These are phyloP conservation scores for Harpalus rubripes DNA, from an alignment of 2,888 invertebrate species.

Conservation along the genomic window DNA sequence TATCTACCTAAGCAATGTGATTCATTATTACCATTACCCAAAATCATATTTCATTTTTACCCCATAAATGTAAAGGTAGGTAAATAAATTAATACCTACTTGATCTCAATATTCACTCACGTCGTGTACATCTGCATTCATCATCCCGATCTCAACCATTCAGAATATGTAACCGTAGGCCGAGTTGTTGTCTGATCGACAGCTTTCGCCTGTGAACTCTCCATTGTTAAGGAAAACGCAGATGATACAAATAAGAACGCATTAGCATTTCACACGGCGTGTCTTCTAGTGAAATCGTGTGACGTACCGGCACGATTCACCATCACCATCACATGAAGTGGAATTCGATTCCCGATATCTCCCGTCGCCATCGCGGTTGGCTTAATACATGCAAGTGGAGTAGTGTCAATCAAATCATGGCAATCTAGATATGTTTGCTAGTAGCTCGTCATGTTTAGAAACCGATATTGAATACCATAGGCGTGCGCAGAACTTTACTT, in stretches of 20 bases:
- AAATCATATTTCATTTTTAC: too few relatives aligned
- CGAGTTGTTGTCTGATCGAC: constrained; percentile 27
- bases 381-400: constrained; percentile 23
- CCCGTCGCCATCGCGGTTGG: not conserved
- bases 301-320: constrained; percentile 47
- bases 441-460: constrained; percentile 48
- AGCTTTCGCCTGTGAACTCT: constrained; percentile 57
- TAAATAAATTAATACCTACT: too few relatives aligned
- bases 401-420: constrained; percentile 60
- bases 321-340: not conserved
- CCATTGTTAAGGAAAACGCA: constrained; percentile 63
- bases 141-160: too few relatives aligned
- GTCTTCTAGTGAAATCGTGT: constrained; percentile 58
- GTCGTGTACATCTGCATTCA: too few relatives aligned
- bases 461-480: too few relatives aligned
- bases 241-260: constrained; percentile 67
- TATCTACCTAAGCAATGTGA: too few relatives aligned
- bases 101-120: too few relatives aligned
- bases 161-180: not conserved
- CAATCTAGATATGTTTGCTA: constrained; percentile 55
- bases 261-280: constrained; percentile 65
- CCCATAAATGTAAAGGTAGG: too few relatives aligned
- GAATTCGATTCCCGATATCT: constrained; percentile 15
- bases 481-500: too few relatives aligned
- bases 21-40: too few relatives aligned